These are phyloP conservation scores for Schizaphis graminum DNA, from an alignment of 2,888 invertebrate species.

Conservation along the genomic window DNA sequence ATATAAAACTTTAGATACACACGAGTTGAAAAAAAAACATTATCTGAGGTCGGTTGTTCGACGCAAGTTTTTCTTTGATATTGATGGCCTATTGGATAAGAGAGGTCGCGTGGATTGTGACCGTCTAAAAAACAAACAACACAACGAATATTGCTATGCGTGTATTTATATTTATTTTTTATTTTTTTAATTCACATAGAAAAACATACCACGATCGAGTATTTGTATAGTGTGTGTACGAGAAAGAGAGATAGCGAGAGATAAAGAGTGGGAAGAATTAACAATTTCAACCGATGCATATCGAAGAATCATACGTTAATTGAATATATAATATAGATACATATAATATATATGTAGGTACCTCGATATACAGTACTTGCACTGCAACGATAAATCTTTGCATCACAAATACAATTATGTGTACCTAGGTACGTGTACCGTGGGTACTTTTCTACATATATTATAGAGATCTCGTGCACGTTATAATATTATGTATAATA, in stretches of 20 bases:
- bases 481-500: not conserved
- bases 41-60: not conserved
- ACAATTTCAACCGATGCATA: slow-evolving; percentile 45
- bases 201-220: not conserved
- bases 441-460: not conserved
- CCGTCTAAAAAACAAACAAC: slow-evolving; percentile 19
- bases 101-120: slow-evolving; percentile 19
- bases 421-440: not conserved
- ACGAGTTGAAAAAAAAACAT: not conserved
- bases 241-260: not conserved
- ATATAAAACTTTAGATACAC: not conserved
- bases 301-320: slow-evolving; percentile 31
- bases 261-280: not conserved
- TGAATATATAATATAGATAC: slow-evolving; percentile 8
- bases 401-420: not conserved
- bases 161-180: not conserved
- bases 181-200: not conserved
- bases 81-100: slow-evolving; percentile 7
- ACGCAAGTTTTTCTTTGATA: slow-evolving; percentile 2
- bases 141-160: not conserved
- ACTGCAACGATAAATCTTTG: slow-evolving; percentile 13
- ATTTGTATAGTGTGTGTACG: not conserved
- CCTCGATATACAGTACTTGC: not conserved
- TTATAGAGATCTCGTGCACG: not conserved
- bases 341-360: not conserved